These are phyloP conservation scores for Cheilosia urbana DNA, from an alignment of 2,888 invertebrate genomes.

Conservation along the genomic window DNA sequence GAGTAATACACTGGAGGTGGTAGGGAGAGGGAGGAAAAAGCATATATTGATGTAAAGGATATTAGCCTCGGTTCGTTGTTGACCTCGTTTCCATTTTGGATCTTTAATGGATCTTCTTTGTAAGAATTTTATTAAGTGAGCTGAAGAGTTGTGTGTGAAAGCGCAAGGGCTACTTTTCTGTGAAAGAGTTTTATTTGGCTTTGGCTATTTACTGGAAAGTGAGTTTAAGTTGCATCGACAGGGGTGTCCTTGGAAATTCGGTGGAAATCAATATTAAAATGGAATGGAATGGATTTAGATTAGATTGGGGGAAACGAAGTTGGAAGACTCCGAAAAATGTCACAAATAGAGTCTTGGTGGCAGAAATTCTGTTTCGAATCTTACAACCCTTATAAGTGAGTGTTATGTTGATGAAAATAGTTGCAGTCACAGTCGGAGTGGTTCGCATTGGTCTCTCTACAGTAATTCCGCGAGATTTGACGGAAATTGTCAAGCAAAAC, in stretches of 20 bases:
- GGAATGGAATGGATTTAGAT: no score
- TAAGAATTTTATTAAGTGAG: slow-evolving; percentile 48
- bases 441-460: no score
- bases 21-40: slow-evolving; percentile 23
- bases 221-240: slow-evolving; percentile 16
- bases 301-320: background rate
- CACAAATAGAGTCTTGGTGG: no score
- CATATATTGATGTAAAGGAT: slow-evolving; percentile 70
- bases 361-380: no score
- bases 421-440: no score
- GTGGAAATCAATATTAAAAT: no score
- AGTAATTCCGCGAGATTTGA: no score
- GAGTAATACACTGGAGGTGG: slow-evolving; percentile 6
- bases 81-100: slow-evolving; percentile 65
- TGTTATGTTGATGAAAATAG: no score
- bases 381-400: no score
- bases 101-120: slow-evolving; percentile 69
- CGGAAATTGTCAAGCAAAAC: no score
- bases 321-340: background rate
- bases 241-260: background rate
- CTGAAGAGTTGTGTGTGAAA: slow-evolving; percentile 29
- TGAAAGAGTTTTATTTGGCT: slow-evolving; percentile 7
- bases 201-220: slow-evolving; percentile 20
- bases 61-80: slow-evolving; percentile 70
- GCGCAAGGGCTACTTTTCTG: background rate